Evolutionary conservation across 2,113 vertebrate genomes (phyloP), one percentile per base, ranked within the genome.

Genomic region (Chrysemys picta): DNA sequence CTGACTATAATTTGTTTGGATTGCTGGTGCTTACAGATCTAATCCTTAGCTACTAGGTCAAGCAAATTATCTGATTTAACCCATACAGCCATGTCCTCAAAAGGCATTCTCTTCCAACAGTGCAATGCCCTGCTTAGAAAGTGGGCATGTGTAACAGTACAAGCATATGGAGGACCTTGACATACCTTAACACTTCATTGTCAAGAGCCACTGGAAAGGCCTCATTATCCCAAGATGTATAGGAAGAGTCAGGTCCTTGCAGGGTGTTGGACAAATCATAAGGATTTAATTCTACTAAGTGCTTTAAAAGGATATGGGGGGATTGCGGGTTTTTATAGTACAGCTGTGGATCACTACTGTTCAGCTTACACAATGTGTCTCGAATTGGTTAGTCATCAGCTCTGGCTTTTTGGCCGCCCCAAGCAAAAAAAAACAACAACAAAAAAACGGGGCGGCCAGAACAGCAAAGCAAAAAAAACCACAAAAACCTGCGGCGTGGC

Each of bases 271-370:
- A 47, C 21, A 53, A 22, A 76, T 65, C 6, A 75, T 38, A 54
- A 84, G 93, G 81, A 86, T 92, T 82, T 95, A 95, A 98, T 97
- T 87, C 95, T 92, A 94, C 97, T 92, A 89, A 57, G 95, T 78
- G 86, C 95, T 95, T 95, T 89, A 59, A 85, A 87, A 96, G 96
- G 91, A 85, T 94, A 83, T 2, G 50, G 95, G n/a, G 93, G 92
- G 95, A 78, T 52, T 85, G 52, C 24, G 27, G 96, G 57, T 83
- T 88, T 95, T 95, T 82, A 53, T 91, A 53, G 95, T 19, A 10
- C 75, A 85, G 94, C 92, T 0, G 0, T 45, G 92, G 50, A 82
- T 14, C 85, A 62, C 56, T 82, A 4, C 50, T 7, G 49, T 19
- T 91, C 45, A 3, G 81, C 27, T 65, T 53, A 14, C 27, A 52